Evolutionary conservation across 2,888 invertebrate genomes (phyloP).

Genomic region (Dioctria rufipes): DNA sequence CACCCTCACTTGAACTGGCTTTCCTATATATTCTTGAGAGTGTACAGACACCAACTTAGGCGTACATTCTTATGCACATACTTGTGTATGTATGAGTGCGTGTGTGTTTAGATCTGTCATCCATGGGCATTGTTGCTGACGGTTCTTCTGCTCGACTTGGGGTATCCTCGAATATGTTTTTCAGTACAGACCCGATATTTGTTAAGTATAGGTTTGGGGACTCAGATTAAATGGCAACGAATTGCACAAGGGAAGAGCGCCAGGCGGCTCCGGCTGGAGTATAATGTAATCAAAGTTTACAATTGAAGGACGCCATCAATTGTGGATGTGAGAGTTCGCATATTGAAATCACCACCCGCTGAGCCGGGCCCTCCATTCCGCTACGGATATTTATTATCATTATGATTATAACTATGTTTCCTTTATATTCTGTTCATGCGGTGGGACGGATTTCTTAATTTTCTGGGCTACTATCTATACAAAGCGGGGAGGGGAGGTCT

Average conservation of each 20-base stretch:
- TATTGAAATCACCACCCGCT: slow-evolving; percentile 38
- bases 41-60: neutral
- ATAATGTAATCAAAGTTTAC: slow-evolving; percentile 58
- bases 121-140: slow-evolving; percentile 49
- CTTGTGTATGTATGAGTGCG: slow-evolving; percentile 1
- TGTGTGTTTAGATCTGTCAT: neutral
- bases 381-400: slow-evolving; percentile 48
- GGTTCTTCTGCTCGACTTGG: slow-evolving; percentile 12
- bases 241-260: slow-evolving; percentile 32
- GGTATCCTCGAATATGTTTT: slow-evolving; percentile 36
- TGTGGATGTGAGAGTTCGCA: slow-evolving; percentile 36
- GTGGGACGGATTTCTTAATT: slow-evolving; percentile 54
- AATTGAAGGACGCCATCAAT: slow-evolving; percentile 53
- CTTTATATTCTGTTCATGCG: neutral
- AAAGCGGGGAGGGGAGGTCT: slow-evolving; percentile 11
- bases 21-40: neutral
- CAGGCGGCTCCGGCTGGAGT: slow-evolving; percentile 25
- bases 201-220: slow-evolving; percentile 53
- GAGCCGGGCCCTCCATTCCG: neutral
- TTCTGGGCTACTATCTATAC: slow-evolving; percentile 9
- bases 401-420: slow-evolving; percentile 53
- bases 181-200: slow-evolving; percentile 49
- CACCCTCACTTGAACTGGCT: slow-evolving; percentile 47
- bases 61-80: slow-evolving; percentile 2
- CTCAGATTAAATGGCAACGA: slow-evolving; percentile 58